Percentiles rank a stretch among this genome's conserved stretches.
Conservation (phyloP, 1,140 invertebrate species). For the Spodoptera litura region DNA sequence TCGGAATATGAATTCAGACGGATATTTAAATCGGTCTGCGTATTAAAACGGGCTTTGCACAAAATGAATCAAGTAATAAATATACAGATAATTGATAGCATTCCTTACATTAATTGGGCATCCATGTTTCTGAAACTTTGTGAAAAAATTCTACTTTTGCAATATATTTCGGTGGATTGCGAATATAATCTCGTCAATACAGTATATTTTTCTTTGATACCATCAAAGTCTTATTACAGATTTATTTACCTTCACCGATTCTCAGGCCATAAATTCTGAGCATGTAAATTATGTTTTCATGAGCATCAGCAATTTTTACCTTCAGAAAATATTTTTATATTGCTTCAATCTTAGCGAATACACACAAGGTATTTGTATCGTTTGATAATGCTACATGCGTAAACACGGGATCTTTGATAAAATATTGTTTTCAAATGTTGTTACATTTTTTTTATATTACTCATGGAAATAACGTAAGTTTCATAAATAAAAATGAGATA, state of each 20-base stretch:
- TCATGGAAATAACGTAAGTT: no score
- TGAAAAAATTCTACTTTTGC: neutral
- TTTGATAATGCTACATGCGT: constrained; percentile 8
- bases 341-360: constrained; percentile 1
- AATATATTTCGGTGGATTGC: neutral
- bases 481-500: no score
- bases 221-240: constrained; percentile 30
- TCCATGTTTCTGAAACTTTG: constrained; percentile 8
- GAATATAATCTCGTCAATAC: constrained; percentile 25
- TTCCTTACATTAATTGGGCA: neutral
- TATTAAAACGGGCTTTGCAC: no score
- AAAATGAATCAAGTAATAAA: no score
- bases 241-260: constrained; percentile 37
- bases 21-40: neutral
- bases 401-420: neutral
- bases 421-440: no score
- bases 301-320: neutral
- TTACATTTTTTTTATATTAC: no score
- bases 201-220: constrained; percentile 34
- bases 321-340: constrained; percentile 8
- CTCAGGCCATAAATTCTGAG: constrained; percentile 13
- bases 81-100: constrained; percentile 11
- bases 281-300: constrained; percentile 24
- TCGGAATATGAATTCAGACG: neutral
- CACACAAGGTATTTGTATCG: neutral